Evolutionary conservation across 2,797 vertebrate genomes (phyloP).

Genomic region (Melanotaenia nigrans): DNA sequence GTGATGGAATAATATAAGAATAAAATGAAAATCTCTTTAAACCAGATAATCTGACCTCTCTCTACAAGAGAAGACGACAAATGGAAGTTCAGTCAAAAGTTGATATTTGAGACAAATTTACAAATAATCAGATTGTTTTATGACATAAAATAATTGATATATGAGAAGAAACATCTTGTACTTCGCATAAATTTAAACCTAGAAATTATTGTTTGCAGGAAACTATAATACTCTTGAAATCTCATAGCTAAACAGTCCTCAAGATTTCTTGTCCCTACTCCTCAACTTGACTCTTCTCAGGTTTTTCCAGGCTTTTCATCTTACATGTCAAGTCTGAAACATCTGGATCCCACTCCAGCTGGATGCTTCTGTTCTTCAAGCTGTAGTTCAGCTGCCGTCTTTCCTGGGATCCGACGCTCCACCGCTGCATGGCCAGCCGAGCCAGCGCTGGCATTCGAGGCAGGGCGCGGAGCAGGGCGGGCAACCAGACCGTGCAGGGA

Average conservation of each 20-base stretch:
- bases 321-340: background rate
- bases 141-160: background rate
- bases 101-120: background rate
- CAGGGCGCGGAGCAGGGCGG: slow-evolving; percentile 79
- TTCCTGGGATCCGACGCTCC: slow-evolving; percentile 76
- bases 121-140: background rate
- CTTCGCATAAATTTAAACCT: too few relatives aligned
- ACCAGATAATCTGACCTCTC: background rate
- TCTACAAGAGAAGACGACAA: background rate
- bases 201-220: background rate
- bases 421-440: slow-evolving; percentile 84
- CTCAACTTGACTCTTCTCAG: slow-evolving; percentile 46
- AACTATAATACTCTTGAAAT: too few relatives aligned
- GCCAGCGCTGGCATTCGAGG: slow-evolving; percentile 77
- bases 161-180: background rate
- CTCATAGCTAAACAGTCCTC: background rate
- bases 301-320: slow-evolving; percentile 33
- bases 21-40: background rate
- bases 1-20: background rate
- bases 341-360: slow-evolving; percentile 78
- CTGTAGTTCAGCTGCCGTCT: slow-evolving; percentile 72
- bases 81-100: background rate
- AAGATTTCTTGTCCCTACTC: slow-evolving; percentile 32
- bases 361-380: slow-evolving; percentile 75
- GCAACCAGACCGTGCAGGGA: slow-evolving; percentile 82